A percentile compares a stretch with the other conserved stretches of the same genome.
Conservation (phyloP, 1,140 invertebrate species). For the Drosophila leontia region DNA sequence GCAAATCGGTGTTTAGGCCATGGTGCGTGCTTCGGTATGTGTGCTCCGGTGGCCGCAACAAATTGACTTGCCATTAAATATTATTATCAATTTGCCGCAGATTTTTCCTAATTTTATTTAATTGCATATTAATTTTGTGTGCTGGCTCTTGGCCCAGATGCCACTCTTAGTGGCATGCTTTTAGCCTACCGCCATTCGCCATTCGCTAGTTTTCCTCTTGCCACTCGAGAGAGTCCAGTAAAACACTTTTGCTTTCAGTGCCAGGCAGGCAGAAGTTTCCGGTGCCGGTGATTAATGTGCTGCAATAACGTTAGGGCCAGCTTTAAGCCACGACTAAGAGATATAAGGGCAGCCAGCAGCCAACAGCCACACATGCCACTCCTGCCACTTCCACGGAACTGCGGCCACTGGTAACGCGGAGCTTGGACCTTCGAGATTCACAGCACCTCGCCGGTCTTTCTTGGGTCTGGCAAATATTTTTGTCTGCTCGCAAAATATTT, state of each 20-base stretch:
- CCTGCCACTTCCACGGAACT: slow-evolving; percentile 12
- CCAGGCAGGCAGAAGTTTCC: slow-evolving; percentile 59
- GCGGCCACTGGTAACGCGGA: neutral
- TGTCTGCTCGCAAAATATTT: slow-evolving; percentile 76
- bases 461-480: slow-evolving; percentile 75
- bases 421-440: slow-evolving; percentile 25
- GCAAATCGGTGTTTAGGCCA: slow-evolving; percentile 43
- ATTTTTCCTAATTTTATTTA: slow-evolving; percentile 73
- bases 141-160: slow-evolving; percentile 41
- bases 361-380: slow-evolving; percentile 37
- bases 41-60: slow-evolving; percentile 45
- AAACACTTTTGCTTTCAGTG: slow-evolving; percentile 79
- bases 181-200: slow-evolving; percentile 35
- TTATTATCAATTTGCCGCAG: slow-evolving; percentile 74
- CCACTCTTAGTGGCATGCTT: slow-evolving; percentile 52
- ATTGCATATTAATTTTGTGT: slow-evolving; percentile 77
- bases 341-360: slow-evolving; percentile 39
- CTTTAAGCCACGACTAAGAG: slow-evolving; percentile 72
- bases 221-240: slow-evolving; percentile 65
- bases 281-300: slow-evolving; percentile 74
- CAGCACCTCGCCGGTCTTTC: slow-evolving; percentile 44
- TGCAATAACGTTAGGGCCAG: slow-evolving; percentile 69
- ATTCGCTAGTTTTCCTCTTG: slow-evolving; percentile 42
- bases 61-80: slow-evolving; percentile 78
- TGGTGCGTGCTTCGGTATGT: slow-evolving; percentile 5